Evolutionary conservation across 2,888 invertebrate species (phyloP), one percentile per base, ranked within the genome.

Genomic region (Mantis religiosa): DNA sequence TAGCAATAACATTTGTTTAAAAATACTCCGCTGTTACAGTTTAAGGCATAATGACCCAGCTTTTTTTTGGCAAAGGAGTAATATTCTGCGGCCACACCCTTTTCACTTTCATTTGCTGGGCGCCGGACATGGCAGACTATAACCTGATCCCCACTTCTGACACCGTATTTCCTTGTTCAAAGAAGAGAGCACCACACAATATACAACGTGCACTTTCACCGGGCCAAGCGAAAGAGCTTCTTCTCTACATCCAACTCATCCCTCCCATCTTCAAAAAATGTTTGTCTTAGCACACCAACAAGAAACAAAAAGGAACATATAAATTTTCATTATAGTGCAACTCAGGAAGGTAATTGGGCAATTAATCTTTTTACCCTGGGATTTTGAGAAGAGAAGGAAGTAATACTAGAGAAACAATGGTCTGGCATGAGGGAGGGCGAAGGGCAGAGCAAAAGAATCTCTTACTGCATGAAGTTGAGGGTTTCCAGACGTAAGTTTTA

Each of bases 311-410:
- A 81, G 28, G 25, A 81, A 82, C 81, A 27, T 9, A 82, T 82
- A 34, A 82, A 82, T 81, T 87, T 87, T 86, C 86, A 86, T 86
- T 82, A 87, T 82, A 81, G 81, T 82, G 87, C 81, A 87, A 87
- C 87, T 82, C n/a, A 20, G 54, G 54, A 82, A 87, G 87, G 82
- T 30, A 82, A 81, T 34, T 82, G 86, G 71, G 86, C 86, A 86
- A 86, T 86, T 86, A 86, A 86, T 87, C 82, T 47, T 34, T 87
- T 71, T 71, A 71, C 20, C 54, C 54, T 6, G 54, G 14, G 54
- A 71, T 71, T 71, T 71, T 71, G 54, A 71, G 54, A 71, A 71
- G 20, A 71, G 54, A 25, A 71, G 20, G 25, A 71, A 71, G 20
- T 71, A 71, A 71, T 71, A 14, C 54, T 20, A 20, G 0, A 20